Percentiles rank a stretch among this genome's conserved stretches.
Evolutionary conservation across 1,140 invertebrate genomes (phyloP).

Genomic region (Drosophila grimshawi): DNA sequence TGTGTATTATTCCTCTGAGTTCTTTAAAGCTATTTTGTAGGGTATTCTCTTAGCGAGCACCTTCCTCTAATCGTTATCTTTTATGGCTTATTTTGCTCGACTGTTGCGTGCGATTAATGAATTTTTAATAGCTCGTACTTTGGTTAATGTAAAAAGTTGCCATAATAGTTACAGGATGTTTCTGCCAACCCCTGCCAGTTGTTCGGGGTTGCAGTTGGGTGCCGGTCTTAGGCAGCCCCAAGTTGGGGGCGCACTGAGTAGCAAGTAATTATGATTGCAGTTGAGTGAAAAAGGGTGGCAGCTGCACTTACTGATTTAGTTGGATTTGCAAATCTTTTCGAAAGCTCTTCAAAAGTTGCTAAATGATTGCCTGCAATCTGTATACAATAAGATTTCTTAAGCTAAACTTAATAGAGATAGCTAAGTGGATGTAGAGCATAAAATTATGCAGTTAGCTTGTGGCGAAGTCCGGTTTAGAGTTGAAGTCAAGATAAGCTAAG

Average conservation of each 20-base stretch:
- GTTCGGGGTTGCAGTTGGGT: neutral
- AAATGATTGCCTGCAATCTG: constrained; percentile 25
- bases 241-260: neutral
- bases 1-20: neutral
- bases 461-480: too few relatives aligned
- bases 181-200: neutral
- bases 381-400: constrained; percentile 7
- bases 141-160: constrained; percentile 77
- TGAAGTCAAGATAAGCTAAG: too few relatives aligned
- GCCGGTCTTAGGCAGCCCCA: constrained; percentile 37
- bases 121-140: constrained; percentile 78
- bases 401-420: too few relatives aligned
- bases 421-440: too few relatives aligned
- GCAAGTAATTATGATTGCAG: constrained; percentile 69
- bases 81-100: constrained; percentile 49
- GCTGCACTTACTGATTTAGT: constrained; percentile 40
- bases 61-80: constrained; percentile 25
- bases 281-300: constrained; percentile 41
- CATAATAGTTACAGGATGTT: constrained; percentile 49
- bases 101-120: constrained; percentile 76
- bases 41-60: neutral
- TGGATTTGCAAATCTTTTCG: constrained; percentile 64
- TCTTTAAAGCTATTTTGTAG: neutral
- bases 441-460: too few relatives aligned
- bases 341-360: constrained; percentile 9